Percentiles rank a stretch among this genome's conserved stretches.
Evolutionary conservation across 1,140 invertebrate genomes (phyloP).

Genomic region (Zelostemma sp.): DNA sequence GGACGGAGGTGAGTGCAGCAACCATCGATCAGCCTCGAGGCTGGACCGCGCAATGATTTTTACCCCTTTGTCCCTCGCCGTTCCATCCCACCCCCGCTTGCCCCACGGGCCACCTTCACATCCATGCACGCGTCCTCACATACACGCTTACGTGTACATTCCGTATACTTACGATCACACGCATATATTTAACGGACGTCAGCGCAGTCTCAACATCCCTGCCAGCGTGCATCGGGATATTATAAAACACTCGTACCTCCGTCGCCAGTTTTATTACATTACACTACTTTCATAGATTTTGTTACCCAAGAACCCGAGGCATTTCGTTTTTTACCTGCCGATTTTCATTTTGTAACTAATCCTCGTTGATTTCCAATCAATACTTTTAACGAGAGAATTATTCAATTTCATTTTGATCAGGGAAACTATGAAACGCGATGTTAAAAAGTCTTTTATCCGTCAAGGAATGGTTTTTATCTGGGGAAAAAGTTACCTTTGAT

Average conservation of each 20-base stretch:
- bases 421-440: neutral
- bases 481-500: neutral
- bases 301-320: too few relatives aligned
- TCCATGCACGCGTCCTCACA: constrained; percentile 26
- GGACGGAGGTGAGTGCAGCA: constrained; percentile 60
- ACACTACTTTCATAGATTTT: too few relatives aligned
- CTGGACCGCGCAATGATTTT: constrained; percentile 72
- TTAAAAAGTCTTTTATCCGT: too few relatives aligned
- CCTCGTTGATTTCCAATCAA: too few relatives aligned
- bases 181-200: constrained; percentile 2
- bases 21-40: constrained; percentile 71
- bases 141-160: constrained; percentile 36
- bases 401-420: too few relatives aligned
- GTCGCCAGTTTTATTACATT: too few relatives aligned
- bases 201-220: constrained; percentile 2
- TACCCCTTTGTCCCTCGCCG: constrained; percentile 68
- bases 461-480: too few relatives aligned
- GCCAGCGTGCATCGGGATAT: neutral
- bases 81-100: constrained; percentile 51
- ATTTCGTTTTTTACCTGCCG: too few relatives aligned
- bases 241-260: too few relatives aligned
- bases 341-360: too few relatives aligned
- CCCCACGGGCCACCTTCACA: constrained; percentile 59
- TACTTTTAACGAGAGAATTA: too few relatives aligned
- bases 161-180: constrained; percentile 46